Evolutionary conservation across 2,797 vertebrate genomes (phyloP), one percentile per base, ranked within the genome.

Genomic region (Mormyrus hasselquistii): DNA sequence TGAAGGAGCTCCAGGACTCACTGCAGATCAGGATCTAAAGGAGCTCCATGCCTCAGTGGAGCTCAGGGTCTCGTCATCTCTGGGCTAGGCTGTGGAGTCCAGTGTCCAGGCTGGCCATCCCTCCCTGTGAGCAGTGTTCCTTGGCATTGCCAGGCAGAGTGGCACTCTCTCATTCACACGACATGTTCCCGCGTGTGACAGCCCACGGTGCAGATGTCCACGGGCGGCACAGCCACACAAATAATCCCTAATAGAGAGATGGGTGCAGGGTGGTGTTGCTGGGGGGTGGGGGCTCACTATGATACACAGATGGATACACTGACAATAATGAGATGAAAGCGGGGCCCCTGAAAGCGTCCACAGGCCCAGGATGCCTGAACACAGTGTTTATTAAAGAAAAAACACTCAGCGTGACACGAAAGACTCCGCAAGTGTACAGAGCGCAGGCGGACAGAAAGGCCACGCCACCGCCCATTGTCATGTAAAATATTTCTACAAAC

Each of bases 251-350:
- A 89, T 89, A 59, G 91, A 92, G 91, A 91, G 91, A 88, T 89
- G 91, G 92, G 88, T 69, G 90, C 90, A 90, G 79, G 38, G 92
- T 2, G 22, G 79, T 50, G 87, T 55, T 14, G 93, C 84, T 88
- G 76, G 59, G 69, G 91, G 91, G 88, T 90, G 90, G 90, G 92
- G 91, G 90, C 92, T 92, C 92, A 92, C 95, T 93, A 95, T 92
- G 91, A 92, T 93, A 91, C 90, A 91, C 92, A 92, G 47, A 93
- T 92, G 94, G 95, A 95, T 92, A 94, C 94, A 93, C 92, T 94
- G 92, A 92, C 89, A 91, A 95, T 95, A 95, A 95, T 95, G 90
- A 88, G 57, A 94, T 95, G 92, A 94, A 95, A 93, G 94, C 91
- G 89, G 90, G 89, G 47, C 88, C 91, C 91, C 90, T 93, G 92